phyloP scores from a whole-genome alignment of 2,888 invertebrate genomes.

The Nomada ruficornis region DNA sequence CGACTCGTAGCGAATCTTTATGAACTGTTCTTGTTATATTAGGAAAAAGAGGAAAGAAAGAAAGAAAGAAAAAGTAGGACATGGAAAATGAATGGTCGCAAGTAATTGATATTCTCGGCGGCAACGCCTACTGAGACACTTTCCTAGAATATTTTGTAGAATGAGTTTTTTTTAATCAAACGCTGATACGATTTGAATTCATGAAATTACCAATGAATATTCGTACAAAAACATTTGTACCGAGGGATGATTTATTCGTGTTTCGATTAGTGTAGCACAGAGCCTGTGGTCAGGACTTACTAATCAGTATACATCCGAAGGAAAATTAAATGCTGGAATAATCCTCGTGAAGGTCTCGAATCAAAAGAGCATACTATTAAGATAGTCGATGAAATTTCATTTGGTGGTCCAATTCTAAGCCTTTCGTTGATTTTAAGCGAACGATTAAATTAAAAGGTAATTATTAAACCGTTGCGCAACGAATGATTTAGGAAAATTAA shows the following conservation, averaged over 20 bases:
- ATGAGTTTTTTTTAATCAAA: slow-evolving; percentile 11
- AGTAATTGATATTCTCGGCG: slow-evolving; percentile 32
- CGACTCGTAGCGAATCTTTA: slow-evolving; percentile 59
- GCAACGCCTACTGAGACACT: neutral
- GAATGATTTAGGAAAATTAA: slow-evolving; percentile 1
- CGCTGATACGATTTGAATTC: slow-evolving; percentile 16
- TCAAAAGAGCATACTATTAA: slow-evolving; percentile 71
- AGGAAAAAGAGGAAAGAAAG: slow-evolving; percentile 2
- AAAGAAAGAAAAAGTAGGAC: slow-evolving; percentile 30
- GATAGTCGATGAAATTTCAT: slow-evolving; percentile 9
- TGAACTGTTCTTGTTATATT: slow-evolving; percentile 61
- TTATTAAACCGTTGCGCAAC: slow-evolving; percentile 10
- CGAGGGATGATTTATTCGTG: slow-evolving; percentile 15
- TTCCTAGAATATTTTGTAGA: slow-evolving; percentile 11
- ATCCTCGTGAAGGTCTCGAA: slow-evolving; percentile 36
- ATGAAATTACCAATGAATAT: slow-evolving; percentile 30
- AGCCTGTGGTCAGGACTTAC: slow-evolving; percentile 61
- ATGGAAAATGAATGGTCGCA: slow-evolving; percentile 29
- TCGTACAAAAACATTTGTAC: slow-evolving; percentile 41
- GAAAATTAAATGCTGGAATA: slow-evolving; percentile 38
- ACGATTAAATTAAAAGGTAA: slow-evolving; percentile 10
- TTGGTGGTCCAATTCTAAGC: neutral
- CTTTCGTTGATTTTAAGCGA: slow-evolving; percentile 1
- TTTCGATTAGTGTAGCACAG: slow-evolving; percentile 52
- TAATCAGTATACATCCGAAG: slow-evolving; percentile 37